Percentiles rank a stretch among this genome's conserved stretches.
Conservation (phyloP, 1,140 invertebrate species). For the Apolygus lucorum region DNA sequence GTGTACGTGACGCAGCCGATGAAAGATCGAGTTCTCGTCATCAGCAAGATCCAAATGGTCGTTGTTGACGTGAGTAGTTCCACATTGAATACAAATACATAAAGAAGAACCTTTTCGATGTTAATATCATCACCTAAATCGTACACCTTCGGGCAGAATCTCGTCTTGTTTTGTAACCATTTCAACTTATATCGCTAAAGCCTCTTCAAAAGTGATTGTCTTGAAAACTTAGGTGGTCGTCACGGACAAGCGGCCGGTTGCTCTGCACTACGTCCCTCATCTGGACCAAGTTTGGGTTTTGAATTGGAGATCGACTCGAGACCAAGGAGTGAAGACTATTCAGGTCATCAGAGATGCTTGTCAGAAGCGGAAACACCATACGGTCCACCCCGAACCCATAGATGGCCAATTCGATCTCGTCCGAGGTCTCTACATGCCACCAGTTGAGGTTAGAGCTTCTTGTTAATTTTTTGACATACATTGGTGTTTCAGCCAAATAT, state of each 20-base stretch:
- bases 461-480: no score
- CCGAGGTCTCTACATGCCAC: slow-evolving; percentile 59
- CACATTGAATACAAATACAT: not conserved
- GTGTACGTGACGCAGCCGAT: slow-evolving; percentile 67
- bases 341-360: slow-evolving; percentile 67
- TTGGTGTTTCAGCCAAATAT: no score
- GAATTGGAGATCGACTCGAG: slow-evolving; percentile 54
- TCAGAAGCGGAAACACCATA: slow-evolving; percentile 65
- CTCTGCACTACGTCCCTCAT: slow-evolving; percentile 61
- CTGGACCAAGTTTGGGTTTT: slow-evolving; percentile 72
- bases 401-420: slow-evolving; percentile 72
- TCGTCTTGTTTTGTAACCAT: no score
- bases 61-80: slow-evolving; percentile 54
- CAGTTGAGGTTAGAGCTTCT: slow-evolving; percentile 43
- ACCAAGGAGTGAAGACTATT: slow-evolving; percentile 60
- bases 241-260: slow-evolving; percentile 65
- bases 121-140: no score
- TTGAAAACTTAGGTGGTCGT: slow-evolving; percentile 59
- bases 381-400: slow-evolving; percentile 69
- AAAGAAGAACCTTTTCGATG: not conserved
- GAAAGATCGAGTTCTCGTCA: slow-evolving; percentile 60
- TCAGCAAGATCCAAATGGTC: slow-evolving; percentile 62
- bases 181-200: no score
- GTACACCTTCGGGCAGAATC: no score
- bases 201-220: no score